Evolutionary conservation across 2,113 vertebrate species (phyloP).

Genomic region (Amphiprion ocellaris): DNA sequence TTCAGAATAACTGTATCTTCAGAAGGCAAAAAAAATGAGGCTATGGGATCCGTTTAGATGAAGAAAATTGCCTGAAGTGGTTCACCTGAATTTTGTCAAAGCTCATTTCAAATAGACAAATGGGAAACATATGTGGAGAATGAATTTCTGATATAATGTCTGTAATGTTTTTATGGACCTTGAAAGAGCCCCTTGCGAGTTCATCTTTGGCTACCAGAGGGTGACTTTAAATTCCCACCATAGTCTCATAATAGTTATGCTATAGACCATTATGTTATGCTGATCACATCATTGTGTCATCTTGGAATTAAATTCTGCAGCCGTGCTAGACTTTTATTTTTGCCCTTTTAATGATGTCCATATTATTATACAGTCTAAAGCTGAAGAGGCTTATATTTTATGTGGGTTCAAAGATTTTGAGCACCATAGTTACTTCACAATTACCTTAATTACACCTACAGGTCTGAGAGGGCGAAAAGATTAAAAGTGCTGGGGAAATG

Average conservation of each 20-base stretch:
- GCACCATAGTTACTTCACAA: constrained; percentile 46
- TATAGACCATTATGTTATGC: constrained; percentile 11
- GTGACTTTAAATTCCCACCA: constrained; percentile 3
- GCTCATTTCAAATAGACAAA: neutral
- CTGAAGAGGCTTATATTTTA: constrained; percentile 31
- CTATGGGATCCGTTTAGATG: neutral
- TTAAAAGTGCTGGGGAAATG: constrained; percentile 34
- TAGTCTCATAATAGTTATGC: constrained; percentile 13
- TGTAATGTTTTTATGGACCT: neutral
- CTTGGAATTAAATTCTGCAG: constrained; percentile 30
- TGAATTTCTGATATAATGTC: neutral
- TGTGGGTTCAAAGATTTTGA: constrained; percentile 33
- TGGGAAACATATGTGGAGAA: neutral
- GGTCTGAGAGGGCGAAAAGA: constrained; percentile 39
- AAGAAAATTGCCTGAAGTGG: neutral
- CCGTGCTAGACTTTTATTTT: constrained; percentile 26
- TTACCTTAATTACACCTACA: constrained; percentile 61
- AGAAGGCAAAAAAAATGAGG: neutral
- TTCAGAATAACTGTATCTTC: neutral
- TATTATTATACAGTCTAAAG: constrained; percentile 16
- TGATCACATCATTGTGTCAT: constrained; percentile 28
- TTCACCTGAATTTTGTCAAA: neutral
- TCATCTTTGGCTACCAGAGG: neutral
- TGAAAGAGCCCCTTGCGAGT: neutral
- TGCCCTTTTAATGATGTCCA: constrained; percentile 21